A percentile compares a stretch with the other conserved stretches of the same genome.
Evolutionary conservation across 2,888 invertebrate species (phyloP).

Genomic region (Cosmorhoe ocellata): DNA sequence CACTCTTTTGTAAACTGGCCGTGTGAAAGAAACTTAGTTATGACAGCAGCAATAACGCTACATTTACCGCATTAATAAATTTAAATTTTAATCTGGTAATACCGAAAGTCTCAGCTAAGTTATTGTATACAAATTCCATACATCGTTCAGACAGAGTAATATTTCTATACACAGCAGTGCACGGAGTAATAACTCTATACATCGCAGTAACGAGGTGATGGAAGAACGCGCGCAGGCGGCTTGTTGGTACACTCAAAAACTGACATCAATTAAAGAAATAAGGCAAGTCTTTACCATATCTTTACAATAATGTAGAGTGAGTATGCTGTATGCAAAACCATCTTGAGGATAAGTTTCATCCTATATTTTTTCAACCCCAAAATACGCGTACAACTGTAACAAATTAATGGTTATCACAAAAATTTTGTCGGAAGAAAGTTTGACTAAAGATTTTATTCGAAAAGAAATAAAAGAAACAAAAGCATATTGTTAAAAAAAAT

Average conservation of each 20-base stretch:
- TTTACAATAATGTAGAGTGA: conserved; percentile 25
- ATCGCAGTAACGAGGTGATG: conserved; percentile 60
- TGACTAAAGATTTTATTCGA: too few species aligned
- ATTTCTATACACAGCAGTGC: conserved; percentile 13
- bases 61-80: conserved; percentile 5
- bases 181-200: conserved; percentile 59
- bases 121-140: conserved; percentile 77
- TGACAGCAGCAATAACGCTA: not conserved
- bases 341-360: not conserved
- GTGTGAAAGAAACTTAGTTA: too few species aligned
- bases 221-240: conserved; percentile 60
- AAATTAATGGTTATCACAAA: too few species aligned
- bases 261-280: conserved; percentile 74
- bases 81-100: not conserved
- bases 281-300: conserved; percentile 42
- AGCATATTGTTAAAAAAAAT: too few species aligned
- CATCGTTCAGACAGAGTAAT: conserved; percentile 43
- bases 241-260: conserved; percentile 70
- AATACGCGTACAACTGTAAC: too few species aligned
- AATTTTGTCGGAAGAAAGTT: too few species aligned
- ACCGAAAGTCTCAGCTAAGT: conserved; percentile 34
- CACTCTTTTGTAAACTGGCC: too few species aligned
- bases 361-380: too few species aligned
- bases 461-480: too few species aligned
- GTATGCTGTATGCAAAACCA: not conserved